Conservation (phyloP, 2,797 vertebrate species). For the Sarcoramphus papa region DNA sequence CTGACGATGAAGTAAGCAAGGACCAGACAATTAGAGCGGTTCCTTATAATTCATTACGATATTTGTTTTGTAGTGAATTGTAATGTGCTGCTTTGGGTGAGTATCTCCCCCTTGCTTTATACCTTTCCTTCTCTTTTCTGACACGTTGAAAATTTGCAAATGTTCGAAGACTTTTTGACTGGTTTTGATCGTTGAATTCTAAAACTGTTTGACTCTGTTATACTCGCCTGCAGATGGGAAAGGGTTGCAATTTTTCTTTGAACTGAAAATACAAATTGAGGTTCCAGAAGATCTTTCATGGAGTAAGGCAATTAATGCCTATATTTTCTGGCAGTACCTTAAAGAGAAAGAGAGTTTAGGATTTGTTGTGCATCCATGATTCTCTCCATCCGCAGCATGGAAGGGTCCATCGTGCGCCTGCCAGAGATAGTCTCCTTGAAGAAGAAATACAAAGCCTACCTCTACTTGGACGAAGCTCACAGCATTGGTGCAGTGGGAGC, state of each 20-base stretch:
- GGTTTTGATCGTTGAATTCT: background rate
- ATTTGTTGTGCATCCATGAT: background rate
- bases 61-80: background rate
- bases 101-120: background rate
- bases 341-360: background rate
- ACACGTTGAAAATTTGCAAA: background rate
- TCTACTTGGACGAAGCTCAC: slow-evolving; percentile 95
- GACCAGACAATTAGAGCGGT: background rate
- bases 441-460: slow-evolving; percentile 91
- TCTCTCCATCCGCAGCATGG: slow-evolving; percentile 82
- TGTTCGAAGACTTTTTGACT: background rate
- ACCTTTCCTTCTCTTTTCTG: background rate
- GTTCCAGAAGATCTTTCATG: background rate
- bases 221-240: background rate
- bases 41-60: background rate
- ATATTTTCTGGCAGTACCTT: background rate
- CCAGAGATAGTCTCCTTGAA: slow-evolving; percentile 90
- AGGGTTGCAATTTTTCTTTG: background rate
- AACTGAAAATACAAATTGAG: background rate
- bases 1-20: background rate
- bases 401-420: slow-evolving; percentile 89
- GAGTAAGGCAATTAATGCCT: background rate
- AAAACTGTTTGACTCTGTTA: background rate
- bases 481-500: slow-evolving; percentile 88
- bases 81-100: background rate